Conservation (phyloP, 2,113 vertebrate genomes). For the Entomyzon cyanotis region DNA sequence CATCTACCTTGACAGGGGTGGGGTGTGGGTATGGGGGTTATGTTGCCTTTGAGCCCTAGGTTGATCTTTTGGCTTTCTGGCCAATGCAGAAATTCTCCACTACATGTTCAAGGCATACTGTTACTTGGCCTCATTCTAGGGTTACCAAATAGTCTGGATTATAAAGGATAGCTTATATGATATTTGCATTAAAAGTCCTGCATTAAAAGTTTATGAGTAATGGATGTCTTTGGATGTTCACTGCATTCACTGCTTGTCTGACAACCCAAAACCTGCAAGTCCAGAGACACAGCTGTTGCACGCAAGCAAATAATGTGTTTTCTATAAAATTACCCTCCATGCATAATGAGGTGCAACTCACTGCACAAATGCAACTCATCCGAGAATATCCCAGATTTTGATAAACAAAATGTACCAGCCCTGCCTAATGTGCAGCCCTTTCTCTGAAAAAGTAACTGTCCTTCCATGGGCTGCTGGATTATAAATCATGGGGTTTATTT, state of each 20-base stretch:
- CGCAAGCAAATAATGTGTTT: not conserved
- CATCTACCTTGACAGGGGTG: rapidly evolving
- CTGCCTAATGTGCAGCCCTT: not conserved
- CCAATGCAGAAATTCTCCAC: not conserved
- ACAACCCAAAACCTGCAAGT: not conserved
- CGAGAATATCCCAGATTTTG: not conserved
- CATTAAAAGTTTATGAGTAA: not conserved
- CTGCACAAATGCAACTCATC: not conserved
- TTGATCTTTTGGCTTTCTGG: not conserved
- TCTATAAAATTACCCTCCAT: not conserved
- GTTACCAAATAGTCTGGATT: not conserved
- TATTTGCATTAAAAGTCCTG: not conserved
- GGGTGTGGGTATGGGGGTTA: too few relatives aligned
- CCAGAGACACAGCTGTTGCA: not conserved
- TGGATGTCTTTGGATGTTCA: not conserved
- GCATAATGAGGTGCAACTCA: not conserved
- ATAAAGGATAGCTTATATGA: not conserved
- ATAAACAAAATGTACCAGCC: not conserved
- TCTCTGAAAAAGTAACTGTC: not conserved
- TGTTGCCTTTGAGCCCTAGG: not conserved
- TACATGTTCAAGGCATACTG: not conserved
- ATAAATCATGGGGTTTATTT: slow-evolving; percentile 66
- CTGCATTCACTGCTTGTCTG: not conserved
- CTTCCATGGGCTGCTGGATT: not conserved
- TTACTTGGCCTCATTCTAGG: not conserved